These are phyloP conservation scores for Sardinella longiceps DNA, from an alignment of 2,797 vertebrate species.

Conservation along the genomic window DNA sequence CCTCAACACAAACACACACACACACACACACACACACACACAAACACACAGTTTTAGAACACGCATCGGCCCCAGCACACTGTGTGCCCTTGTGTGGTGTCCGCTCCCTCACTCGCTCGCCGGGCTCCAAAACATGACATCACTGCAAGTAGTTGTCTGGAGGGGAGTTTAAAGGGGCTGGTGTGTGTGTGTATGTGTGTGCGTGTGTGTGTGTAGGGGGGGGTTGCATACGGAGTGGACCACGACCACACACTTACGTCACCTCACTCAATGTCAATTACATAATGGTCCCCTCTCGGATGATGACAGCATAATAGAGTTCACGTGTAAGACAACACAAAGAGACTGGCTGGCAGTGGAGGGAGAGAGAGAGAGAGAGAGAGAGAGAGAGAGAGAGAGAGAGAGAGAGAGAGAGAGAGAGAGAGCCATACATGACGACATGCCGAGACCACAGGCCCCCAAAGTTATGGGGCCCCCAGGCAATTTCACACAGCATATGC, in stretches of 20 bases:
- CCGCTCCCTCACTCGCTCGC: too few relatives aligned
- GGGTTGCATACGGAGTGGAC: not conserved
- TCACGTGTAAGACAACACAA: constrained; percentile 51
- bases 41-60: constrained; percentile 24
- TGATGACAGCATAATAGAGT: constrained; percentile 51
- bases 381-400: not conserved
- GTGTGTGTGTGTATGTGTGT: not conserved
- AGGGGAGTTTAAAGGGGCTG: not conserved
- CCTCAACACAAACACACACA: too few relatives aligned
- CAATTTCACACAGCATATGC: not conserved
- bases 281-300: constrained; percentile 65
- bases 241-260: constrained; percentile 62
- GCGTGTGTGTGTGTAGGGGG: not conserved
- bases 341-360: not conserved
- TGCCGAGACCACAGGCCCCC: not conserved
- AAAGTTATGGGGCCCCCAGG: not conserved
- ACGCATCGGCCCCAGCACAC: not conserved
- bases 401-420: too few relatives aligned
- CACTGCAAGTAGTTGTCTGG: constrained; percentile 65
- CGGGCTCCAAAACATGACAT: constrained; percentile 68
- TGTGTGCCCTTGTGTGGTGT: not conserved
- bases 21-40: too few relatives aligned
- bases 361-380: too few relatives aligned
- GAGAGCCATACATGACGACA: not conserved
- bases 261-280: constrained; percentile 74